phyloP scores from a whole-genome alignment of 2,797 vertebrate genomes.

The Apodemus agrarius region DNA sequence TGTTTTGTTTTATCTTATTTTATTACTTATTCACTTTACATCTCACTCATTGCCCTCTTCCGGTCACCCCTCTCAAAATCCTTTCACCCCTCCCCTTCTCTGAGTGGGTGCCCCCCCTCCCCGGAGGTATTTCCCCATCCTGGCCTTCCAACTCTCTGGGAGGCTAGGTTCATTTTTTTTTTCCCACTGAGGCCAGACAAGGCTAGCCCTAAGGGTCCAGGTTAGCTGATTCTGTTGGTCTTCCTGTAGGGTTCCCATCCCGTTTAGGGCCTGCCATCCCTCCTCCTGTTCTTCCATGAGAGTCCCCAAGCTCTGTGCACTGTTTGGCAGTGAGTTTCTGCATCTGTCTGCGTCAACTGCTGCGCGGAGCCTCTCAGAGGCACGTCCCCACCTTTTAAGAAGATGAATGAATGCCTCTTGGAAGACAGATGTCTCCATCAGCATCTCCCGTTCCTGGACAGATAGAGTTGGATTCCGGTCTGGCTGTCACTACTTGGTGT shows the following conservation, averaged over 20 bases:
- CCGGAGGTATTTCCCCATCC: neutral
- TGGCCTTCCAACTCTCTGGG: neutral
- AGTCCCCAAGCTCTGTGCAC: neutral
- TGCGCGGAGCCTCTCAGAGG: no score
- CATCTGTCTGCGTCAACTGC: neutral
- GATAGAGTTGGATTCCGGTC: neutral
- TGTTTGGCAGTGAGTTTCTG: neutral
- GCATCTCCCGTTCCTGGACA: neutral
- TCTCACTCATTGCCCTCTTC: neutral
- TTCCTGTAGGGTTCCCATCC: neutral
- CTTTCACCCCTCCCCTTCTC: neutral
- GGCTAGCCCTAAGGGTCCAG: neutral
- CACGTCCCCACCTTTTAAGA: neutral
- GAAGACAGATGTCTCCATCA: neutral
- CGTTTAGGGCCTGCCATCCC: neutral
- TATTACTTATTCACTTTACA: neutral
- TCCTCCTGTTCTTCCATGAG: neutral
- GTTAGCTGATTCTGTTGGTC: neutral
- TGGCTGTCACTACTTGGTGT: neutral
- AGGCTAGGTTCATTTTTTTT: neutral
- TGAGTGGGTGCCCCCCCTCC: neutral
- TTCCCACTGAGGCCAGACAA: neutral
- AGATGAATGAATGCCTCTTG: neutral
- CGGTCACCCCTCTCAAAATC: neutral
- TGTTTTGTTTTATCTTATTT: no score